phyloP scores from a whole-genome alignment of 2,888 invertebrate genomes.

The Enoplolaimus lenunculus region DNA sequence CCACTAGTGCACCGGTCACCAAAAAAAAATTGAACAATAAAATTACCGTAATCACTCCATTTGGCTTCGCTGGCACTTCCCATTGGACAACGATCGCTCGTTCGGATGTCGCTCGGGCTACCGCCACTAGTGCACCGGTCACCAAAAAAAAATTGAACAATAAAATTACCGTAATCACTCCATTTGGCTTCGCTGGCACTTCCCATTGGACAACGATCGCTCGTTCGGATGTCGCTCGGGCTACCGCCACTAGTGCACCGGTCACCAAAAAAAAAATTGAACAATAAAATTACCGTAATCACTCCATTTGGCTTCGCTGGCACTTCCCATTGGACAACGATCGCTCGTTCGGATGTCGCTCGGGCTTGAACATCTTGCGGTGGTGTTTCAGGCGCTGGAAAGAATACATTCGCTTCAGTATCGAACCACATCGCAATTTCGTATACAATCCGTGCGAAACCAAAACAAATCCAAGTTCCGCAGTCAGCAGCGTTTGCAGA shows the following conservation, averaged over 20 bases:
- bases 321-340: slow-evolving; percentile 95
- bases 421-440: slow-evolving; percentile 18
- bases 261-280: no score
- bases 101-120: slow-evolving; percentile 77
- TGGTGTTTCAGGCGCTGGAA: slow-evolving; percentile 79
- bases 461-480: neutral
- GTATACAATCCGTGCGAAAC: slow-evolving; percentile 3
- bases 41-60: slow-evolving; percentile 83
- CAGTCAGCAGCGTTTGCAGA: no score
- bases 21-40: neutral
- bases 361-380: slow-evolving; percentile 84
- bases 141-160: neutral
- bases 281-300: slow-evolving; percentile 59
- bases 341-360: slow-evolving; percentile 80
- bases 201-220: slow-evolving; percentile 97
- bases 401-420: slow-evolving; percentile 19
- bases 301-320: slow-evolving; percentile 93
- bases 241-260: no score
- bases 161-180: slow-evolving; percentile 70
- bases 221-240: no score
- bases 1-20: no score
- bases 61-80: slow-evolving; percentile 92
- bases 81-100: slow-evolving; percentile 94
- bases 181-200: slow-evolving; percentile 89
- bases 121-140: no score